Base-by-base conservation (phyloP, 2,797 vertebrate species). In the Smutsia gigantea region DNA sequence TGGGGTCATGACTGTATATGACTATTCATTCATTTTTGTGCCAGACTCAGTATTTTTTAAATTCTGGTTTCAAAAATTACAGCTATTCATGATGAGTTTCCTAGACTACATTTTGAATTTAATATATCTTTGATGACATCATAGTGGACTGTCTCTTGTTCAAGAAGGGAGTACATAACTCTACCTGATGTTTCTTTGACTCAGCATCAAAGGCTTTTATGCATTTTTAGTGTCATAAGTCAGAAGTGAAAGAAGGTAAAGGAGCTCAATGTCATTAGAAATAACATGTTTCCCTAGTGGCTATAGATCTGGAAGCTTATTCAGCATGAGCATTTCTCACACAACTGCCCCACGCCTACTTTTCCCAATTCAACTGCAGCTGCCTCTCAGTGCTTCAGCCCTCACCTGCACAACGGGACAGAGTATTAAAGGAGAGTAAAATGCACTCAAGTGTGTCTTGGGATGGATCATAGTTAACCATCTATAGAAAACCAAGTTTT, bases 171-270 rank as follows among this genome's bases (percentile, higher is more conserved):
- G 34, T 74, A 64, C 46, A 63, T 82, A 91, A 84, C 1, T 79
- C 75, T 83, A 27, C 87, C 74, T 92, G 83, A 92, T 51, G 49
- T 95, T 97, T 93, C 87, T 92, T 93, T 95, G 75, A 96, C 68
- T 71, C 63, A 29, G 57, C 87, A 94, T 95, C 87, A 94, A 93
- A 96, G 88, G 59, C 46, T 93, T 94, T 81, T 39, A n/a, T 83
- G 86, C 34, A 85, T 55, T 91, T 96, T 78, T 59, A 5, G n/a
- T 89, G 94, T 96, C 71, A 49, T 87, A 90, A 92, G 31, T 90
- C 81, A 88, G 63, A 90, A 96, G 4, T 82, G 55, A 87, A 93
- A 93, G 71, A 87, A 87, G 81, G 84, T 91, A 90, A 93, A 93
- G 61, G 51, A 90, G 25, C 42, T 75, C 59, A 27, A 3, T 39